A percentile compares a stretch with the other conserved stretches of the same genome.
phyloP scores from a whole-genome alignment of 2,113 vertebrate genomes.

The Scopus umbretta region DNA sequence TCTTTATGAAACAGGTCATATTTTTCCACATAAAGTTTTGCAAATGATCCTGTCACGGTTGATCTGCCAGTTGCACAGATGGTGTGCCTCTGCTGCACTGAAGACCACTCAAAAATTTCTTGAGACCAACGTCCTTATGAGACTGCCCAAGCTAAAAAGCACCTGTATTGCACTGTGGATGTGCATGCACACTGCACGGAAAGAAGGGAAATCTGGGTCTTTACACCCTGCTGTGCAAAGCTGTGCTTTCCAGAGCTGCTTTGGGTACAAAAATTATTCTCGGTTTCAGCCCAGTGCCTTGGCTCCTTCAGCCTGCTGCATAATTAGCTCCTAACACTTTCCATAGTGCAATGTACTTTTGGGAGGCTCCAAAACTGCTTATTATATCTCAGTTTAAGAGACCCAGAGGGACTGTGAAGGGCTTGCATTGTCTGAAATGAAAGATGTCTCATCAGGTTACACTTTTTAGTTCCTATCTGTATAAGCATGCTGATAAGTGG shows the following conservation, averaged over 20 bases:
- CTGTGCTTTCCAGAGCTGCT: neutral
- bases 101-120: neutral
- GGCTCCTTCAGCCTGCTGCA: neutral
- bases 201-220: neutral
- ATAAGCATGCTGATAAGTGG: constrained; percentile 9
- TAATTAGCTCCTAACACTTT: constrained; percentile 12
- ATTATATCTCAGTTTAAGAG: neutral
- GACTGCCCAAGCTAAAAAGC: neutral
- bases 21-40: neutral
- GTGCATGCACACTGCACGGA: neutral
- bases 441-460: constrained; percentile 40
- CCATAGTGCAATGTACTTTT: neutral
- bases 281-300: neutral
- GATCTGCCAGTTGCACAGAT: neutral
- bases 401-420: neutral
- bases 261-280: neutral
- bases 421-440: constrained; percentile 16
- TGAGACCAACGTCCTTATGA: neutral
- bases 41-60: neutral
- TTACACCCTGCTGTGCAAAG: neutral
- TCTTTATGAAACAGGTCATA: neutral
- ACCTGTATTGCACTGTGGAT: neutral
- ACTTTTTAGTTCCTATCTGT: constrained; percentile 30
- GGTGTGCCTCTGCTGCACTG: neutral
- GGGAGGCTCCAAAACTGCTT: constrained; percentile 15